phyloP scores from a whole-genome alignment of 2,797 vertebrate species.

The Sylvilagus floridanus region DNA sequence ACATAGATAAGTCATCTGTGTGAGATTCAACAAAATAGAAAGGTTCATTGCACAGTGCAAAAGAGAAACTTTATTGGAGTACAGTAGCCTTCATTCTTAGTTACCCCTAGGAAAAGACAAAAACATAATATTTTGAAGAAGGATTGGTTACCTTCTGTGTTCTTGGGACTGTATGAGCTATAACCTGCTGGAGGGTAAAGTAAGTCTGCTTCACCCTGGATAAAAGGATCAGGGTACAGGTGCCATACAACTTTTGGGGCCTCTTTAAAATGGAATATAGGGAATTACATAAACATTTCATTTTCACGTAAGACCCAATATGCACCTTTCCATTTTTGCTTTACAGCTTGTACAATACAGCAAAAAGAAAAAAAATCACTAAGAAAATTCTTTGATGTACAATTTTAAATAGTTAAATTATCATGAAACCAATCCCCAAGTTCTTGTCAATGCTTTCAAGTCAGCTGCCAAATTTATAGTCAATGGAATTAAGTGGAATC shows the following conservation, averaged over 20 bases:
- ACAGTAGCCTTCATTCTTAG: neutral
- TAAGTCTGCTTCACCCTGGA: neutral
- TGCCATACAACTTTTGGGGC: neutral
- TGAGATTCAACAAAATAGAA: neutral
- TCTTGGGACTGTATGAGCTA: neutral
- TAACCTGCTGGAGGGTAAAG: neutral
- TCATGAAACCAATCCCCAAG: neutral
- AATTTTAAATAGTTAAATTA: slow-evolving; percentile 35
- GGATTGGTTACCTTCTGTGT: neutral
- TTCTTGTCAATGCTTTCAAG: neutral
- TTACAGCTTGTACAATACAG: neutral
- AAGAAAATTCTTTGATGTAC: neutral
- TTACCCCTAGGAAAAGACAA: neutral
- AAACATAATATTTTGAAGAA: neutral
- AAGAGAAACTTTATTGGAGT: neutral
- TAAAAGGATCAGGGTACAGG: neutral
- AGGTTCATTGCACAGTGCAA: neutral
- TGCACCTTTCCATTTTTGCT: neutral
- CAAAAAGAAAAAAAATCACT: neutral
- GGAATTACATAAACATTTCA: neutral
- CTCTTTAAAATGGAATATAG: neutral
- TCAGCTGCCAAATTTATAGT: neutral
- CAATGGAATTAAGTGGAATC: slow-evolving; percentile 31
- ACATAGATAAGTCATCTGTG: neutral
- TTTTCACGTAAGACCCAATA: neutral